Base-by-base conservation (phyloP, 92 coral and sea anemone genomes). In the Palythoa grandis region DNA sequence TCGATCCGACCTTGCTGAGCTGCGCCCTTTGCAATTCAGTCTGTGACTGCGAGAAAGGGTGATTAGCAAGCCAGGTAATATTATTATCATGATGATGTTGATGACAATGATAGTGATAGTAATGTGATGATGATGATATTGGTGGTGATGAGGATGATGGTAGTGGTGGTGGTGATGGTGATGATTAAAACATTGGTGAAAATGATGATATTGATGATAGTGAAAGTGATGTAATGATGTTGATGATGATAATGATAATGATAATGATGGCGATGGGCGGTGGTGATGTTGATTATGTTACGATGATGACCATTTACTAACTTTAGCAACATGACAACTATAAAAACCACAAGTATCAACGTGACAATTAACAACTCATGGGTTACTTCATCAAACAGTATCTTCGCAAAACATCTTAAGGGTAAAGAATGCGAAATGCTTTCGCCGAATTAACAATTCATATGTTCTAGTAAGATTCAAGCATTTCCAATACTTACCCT, bases 401-500 rank as follows among this genome's bases (percentile, higher is more conserved):
- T 29, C 35, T 29, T 29, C 35, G 35, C 35, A 29, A 29, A 29
- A 0, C 35, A 29, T 29, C 35, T 29, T 29, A 29, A 29, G 35
- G 35, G 56, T 56, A 10, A 12, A 56, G 11, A 12, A 12, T 7
- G 11, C 61, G 4, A 12, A 3, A 56, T 65, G 17, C 6, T 12
- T 65, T 65, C 2, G 11, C 19, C 29, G 0, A 2, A 65, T 19
- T 4, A 1, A 65, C 12, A 3, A 22, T 65, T 65, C 7, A 19
- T 5, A 7, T n/a, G 70, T 19, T 25, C 7, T 12, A 37, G 14
- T 2, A 5, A 10, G 20, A 58, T 29, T 25, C 35, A 69, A 2
- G 9, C 15, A n/a, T 47, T 43, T 9, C 8, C 16, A 37, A 8
- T 67, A 88, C 96, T 87, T 82, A 96, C 99, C 99, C 99, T 86